A percentile compares a stretch with the other conserved stretches of the same genome.
These are phyloP conservation scores for Ruditapes philippinarum DNA, from an alignment of 1,140 invertebrate species.

Conservation along the genomic window DNA sequence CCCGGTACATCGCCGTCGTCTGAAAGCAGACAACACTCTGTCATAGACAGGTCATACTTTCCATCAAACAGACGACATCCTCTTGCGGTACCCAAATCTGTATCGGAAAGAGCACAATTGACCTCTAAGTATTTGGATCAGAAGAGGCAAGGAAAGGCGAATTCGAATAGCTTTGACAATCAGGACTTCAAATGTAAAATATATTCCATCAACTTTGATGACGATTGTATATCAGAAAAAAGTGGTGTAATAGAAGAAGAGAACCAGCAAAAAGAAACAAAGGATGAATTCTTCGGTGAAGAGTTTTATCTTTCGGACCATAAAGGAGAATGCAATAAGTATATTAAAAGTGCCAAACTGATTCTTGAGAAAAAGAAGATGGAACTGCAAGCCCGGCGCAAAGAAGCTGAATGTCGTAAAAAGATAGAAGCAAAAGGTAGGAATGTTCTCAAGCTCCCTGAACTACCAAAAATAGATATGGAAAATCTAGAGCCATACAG, in stretches of 20 bases:
- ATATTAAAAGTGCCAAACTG: background rate
- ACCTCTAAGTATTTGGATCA: too few relatives aligned
- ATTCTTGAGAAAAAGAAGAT: constrained; percentile 31
- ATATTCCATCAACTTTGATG: constrained; percentile 22
- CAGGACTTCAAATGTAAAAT: too few relatives aligned
- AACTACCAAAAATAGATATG: background rate
- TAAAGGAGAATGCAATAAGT: background rate
- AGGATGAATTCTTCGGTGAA: constrained; percentile 48
- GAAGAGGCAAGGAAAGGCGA: too few relatives aligned
- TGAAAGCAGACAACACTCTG: too few relatives aligned
- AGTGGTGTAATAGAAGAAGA: background rate
- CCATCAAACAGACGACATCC: too few relatives aligned
- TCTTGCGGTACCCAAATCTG: too few relatives aligned
- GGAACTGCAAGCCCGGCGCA: constrained; percentile 32
- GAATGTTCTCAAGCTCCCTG: background rate
- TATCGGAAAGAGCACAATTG: too few relatives aligned
- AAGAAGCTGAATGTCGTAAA: background rate
- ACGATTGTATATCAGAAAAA: background rate
- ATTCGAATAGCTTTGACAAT: too few relatives aligned
- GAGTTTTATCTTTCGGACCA: constrained; percentile 47
- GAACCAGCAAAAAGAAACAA: background rate
- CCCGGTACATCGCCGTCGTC: too few relatives aligned
- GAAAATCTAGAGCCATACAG: background rate
- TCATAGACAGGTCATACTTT: too few relatives aligned
- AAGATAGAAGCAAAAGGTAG: background rate